phyloP scores from a whole-genome alignment of 2,113 vertebrate species.

The Chloroceryle aenea region DNA sequence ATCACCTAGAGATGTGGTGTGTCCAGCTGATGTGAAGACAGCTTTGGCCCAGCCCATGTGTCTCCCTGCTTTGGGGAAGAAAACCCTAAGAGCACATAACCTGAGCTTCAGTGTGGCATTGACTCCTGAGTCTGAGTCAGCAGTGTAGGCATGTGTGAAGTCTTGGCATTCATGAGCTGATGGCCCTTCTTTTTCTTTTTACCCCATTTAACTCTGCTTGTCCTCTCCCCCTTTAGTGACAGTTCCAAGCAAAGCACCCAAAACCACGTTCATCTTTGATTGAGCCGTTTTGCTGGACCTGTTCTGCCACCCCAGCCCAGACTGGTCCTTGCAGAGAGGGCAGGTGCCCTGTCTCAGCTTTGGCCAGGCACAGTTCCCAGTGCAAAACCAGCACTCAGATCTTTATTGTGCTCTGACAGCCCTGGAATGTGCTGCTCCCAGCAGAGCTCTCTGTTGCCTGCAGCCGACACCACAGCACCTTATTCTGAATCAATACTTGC shows the following conservation, averaged over 20 bases:
- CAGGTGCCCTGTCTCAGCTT: background rate
- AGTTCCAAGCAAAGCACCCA: background rate
- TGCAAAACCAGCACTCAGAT: background rate
- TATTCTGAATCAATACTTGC: conserved; percentile 32
- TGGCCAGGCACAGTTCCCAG: background rate
- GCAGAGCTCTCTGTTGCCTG: background rate
- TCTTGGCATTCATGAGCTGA: background rate
- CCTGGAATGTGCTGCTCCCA: background rate
- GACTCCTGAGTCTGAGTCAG: background rate
- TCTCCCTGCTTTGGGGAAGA: background rate
- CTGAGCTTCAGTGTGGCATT: too few relatives aligned
- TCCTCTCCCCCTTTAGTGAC: background rate
- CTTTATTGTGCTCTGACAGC: background rate
- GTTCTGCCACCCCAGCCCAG: background rate
- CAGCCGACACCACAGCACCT: background rate
- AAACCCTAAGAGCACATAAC: background rate
- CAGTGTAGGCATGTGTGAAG: background rate
- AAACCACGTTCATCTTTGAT: background rate
- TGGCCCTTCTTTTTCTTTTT: background rate
- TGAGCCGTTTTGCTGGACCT: background rate
- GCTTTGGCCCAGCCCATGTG: background rate
- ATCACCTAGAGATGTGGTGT: background rate
- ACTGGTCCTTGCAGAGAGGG: background rate
- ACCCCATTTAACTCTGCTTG: background rate
- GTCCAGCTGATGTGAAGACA: background rate